phyloP scores from a whole-genome alignment of 2,797 vertebrate genomes.

The Anas acuta region DNA sequence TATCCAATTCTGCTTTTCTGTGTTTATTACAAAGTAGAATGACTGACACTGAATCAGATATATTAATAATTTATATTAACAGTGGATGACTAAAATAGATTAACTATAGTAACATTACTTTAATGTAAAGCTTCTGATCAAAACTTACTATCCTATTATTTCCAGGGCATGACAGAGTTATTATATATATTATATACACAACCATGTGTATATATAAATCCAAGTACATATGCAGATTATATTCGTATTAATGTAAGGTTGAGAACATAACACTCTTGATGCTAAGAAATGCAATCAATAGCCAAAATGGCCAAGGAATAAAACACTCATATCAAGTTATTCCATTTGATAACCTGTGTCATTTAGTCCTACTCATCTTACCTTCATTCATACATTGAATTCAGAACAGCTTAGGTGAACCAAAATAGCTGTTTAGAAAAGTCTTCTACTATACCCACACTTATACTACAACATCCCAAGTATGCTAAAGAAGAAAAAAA shows the following conservation, averaged over 20 bases:
- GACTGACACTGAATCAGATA: not conserved
- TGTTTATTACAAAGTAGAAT: not conserved
- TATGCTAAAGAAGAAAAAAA: not conserved
- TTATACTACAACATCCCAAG: not conserved
- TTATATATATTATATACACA: not conserved
- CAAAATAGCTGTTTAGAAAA: not conserved
- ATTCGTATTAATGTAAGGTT: not conserved
- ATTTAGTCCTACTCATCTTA: not conserved
- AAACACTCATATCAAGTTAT: not conserved
- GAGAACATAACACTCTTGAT: not conserved
- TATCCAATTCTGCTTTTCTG: not conserved
- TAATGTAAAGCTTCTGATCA: not conserved
- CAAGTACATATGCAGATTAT: not conserved
- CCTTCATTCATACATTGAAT: not conserved
- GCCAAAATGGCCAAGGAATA: not conserved
- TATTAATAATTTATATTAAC: not conserved
- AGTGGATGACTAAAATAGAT: not conserved
- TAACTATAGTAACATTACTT: not conserved
- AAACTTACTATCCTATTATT: not conserved
- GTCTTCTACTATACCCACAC: not conserved
- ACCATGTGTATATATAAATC: not conserved
- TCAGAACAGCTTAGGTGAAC: not conserved
- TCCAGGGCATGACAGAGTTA: not conserved
- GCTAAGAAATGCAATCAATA: not conserved
- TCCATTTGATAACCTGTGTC: not conserved